Conservation (phyloP, 2,113 vertebrate genomes). For the Buteo buteo region DNA sequence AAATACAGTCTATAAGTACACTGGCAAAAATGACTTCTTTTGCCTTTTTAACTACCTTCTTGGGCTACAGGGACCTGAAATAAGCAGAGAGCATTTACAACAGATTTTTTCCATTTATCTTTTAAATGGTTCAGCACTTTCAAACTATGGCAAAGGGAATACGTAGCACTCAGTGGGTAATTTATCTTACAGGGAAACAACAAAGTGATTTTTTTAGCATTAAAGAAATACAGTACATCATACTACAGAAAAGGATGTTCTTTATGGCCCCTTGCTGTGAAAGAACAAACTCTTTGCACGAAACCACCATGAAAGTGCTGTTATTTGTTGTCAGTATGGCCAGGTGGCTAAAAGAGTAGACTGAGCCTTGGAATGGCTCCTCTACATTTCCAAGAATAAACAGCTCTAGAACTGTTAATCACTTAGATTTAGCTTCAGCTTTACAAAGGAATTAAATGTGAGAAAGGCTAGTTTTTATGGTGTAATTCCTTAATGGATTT, state of each 20-base stretch:
- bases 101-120: not conserved
- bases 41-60: not conserved
- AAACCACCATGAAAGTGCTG: not conserved
- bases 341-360: not conserved
- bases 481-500: not conserved
- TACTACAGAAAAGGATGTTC: not conserved
- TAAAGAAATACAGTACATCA: not conserved
- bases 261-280: not conserved
- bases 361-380: not conserved
- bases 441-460: not conserved
- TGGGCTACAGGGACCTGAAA: not conserved
- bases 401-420: not conserved
- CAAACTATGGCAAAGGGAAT: not conserved
- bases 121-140: not conserved
- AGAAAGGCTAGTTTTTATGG: not conserved
- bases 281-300: not conserved
- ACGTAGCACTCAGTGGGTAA: not conserved
- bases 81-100: not conserved
- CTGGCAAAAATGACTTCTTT: not conserved
- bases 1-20: not conserved
- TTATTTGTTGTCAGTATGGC: not conserved
- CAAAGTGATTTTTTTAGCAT: not conserved
- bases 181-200: not conserved
- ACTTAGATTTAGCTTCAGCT: not conserved
- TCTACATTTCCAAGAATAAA: not conserved